A percentile compares a stretch with the other conserved stretches of the same genome.
These are phyloP conservation scores for Microplitis mediator DNA, from an alignment of 1,140 invertebrate genomes.

Conservation along the genomic window DNA sequence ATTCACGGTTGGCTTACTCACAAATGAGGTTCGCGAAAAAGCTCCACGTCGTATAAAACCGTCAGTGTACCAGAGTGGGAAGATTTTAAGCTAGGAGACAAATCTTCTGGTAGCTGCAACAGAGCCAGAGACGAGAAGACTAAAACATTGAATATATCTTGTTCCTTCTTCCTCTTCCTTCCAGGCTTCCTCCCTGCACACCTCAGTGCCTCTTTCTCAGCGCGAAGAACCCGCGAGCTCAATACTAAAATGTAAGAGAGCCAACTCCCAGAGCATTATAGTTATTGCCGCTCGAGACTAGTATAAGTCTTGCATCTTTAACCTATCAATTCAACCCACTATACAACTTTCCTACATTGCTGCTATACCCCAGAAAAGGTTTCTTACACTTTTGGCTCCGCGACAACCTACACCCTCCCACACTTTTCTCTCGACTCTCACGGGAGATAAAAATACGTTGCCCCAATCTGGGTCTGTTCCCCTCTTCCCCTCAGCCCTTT, in stretches of 20 bases:
- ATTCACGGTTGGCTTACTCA: constrained; percentile 43
- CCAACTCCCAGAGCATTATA: not conserved
- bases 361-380: not conserved
- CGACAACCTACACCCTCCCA: not conserved
- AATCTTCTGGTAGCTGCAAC: constrained; percentile 36
- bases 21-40: constrained; percentile 40
- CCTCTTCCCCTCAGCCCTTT: not conserved
- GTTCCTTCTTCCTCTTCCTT: not conserved
- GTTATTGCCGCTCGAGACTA: constrained; percentile 5
- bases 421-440: not conserved
- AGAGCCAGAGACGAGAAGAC: constrained; percentile 3
- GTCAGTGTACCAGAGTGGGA: constrained; percentile 9
- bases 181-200: not conserved
- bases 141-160: constrained; percentile 13
- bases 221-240: no score
- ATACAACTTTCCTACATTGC: constrained; percentile 12
- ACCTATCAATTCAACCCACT: constrained; percentile 32
- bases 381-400: constrained; percentile 7
- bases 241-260: no score
- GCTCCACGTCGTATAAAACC: constrained; percentile 19
- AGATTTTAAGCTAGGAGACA: constrained; percentile 41
- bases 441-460: not conserved
- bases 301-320: constrained; percentile 38
- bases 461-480: not conserved
- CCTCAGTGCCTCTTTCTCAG: not conserved